Conservation (phyloP, 2,797 vertebrate species). For the Melanotaenia pygmaea region DNA sequence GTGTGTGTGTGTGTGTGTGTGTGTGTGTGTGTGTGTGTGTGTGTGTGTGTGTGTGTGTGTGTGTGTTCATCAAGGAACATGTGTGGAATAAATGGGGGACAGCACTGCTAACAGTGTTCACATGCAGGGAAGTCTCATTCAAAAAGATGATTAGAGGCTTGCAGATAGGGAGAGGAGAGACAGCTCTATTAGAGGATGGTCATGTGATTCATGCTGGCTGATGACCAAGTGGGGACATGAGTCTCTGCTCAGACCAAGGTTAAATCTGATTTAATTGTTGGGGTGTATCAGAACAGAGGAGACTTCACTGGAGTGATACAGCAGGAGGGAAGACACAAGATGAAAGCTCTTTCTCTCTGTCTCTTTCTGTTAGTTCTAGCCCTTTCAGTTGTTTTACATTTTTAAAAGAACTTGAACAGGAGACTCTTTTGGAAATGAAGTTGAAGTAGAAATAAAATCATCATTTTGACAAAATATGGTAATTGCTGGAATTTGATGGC, state of each 20-base stretch:
- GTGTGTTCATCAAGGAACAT: not conserved
- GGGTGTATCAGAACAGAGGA: not conserved
- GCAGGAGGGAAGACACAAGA: not conserved
- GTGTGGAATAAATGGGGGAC: not conserved
- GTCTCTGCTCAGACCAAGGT: conserved; percentile 3
- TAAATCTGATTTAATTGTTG: conserved; percentile 30
- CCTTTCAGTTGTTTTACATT: not conserved
- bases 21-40: not conserved
- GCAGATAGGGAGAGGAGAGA: conserved; percentile 3
- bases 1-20: not conserved
- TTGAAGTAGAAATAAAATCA: not conserved
- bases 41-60: not conserved
- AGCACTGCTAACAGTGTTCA: not conserved
- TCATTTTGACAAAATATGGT: not conserved
- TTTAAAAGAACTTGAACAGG: not conserved
- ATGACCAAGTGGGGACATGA: conserved; percentile 13
- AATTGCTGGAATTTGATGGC: not conserved
- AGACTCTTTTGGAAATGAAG: not conserved
- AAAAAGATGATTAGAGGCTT: not conserved
- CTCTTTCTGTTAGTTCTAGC: too few relatives aligned
- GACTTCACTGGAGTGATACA: not conserved
- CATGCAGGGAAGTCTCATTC: not conserved
- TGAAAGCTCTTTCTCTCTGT: not conserved
- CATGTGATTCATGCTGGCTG: conserved; percentile 6
- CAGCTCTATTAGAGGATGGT: conserved; percentile 20